Base-by-base conservation (phyloP, 2,888 invertebrate species). In the Drosophila mimetica region DNA sequence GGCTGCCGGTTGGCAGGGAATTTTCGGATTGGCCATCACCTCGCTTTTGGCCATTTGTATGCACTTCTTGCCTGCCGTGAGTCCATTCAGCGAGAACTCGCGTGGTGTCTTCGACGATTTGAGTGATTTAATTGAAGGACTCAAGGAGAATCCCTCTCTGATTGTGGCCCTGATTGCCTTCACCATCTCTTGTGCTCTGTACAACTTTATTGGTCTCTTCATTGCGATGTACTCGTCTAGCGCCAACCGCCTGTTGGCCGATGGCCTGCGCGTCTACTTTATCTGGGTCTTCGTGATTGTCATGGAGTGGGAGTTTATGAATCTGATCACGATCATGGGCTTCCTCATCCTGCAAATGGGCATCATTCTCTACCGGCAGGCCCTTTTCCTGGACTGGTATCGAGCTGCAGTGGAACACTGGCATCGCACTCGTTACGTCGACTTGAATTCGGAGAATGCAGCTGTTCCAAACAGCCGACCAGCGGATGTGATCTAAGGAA, bases 221-320 rank as follows among this genome's bases (percentile, higher is more conserved):
- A 96, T 99, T 4, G 97, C 98, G 0, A 98, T 98, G 92, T 97
- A 98, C 91, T 94, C 98, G 86, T 98, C 97, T 1, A 98, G 98
- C 1, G 97, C 97, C 0, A 97, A 97, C 2, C 93, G 98, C 73
- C 96, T 97, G 95, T 96, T 98, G 11, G 93, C 98, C 47, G 98
- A 98, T 90, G 96, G 96, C 53, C 93, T 97, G n/a, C 93, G 98
- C 74, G 97, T 97, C 0, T 93, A 98, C 46, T 94, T 98, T n/a
- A 96, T 98, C 85, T 99, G 98, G 98, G 92, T 94, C 66, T 94
- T 96, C 54, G 96, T 96, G 0, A 92, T 99, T 44, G 91, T 93
- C 0, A 93, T 98, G 32, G 89, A 93, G 36, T 97, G 96, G 95
- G 97, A 99, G 92, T 81, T 89, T 0, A 97, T 98, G 92, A 95